Base-by-base conservation (phyloP, 1,140 invertebrate species). In the Macrotrachela quadricornifera region DNA sequence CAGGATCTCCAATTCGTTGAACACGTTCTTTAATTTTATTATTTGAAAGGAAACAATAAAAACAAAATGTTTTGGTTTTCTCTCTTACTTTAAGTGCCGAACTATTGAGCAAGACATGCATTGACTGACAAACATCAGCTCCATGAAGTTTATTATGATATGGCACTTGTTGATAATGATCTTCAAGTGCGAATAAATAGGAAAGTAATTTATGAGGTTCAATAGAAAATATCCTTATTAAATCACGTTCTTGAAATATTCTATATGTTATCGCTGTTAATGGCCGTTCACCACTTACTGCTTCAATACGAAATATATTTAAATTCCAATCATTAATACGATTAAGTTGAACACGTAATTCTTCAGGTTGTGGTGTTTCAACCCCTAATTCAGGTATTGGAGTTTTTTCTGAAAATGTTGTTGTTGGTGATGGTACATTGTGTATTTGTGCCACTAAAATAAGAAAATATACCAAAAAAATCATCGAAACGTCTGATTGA, bases 161-260 rank as follows among this genome's bases (percentile, higher is more conserved):
- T 49, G 69, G 67, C 30, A 63, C 62, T 17, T 59, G 50, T 57
- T 87, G 78, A 71, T 99, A 99, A 71, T 96, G 88, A 71, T 94
- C 88, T 73, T 97, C 92, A 57, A 99, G 75, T 51, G 90, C 92
- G 76, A 90, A 82, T 71, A 95, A 79, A 72, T 92, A 96, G 54
- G 82, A 85, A 61, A 97, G 76, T 68, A 96, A 81, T 50, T 81
- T 90, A 69, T 18, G 41, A 12, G 39, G 77, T 55, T 85, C 82
- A 68, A 97, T 96, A 71, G 91, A 82, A 67, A 97, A 82, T 47
- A 81, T 80, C 67, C 85, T 86, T 8, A 90, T 71, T 60, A 92
- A 72, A 63, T 88, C 83, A 59, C 86, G 77, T 68, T 81, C 82
- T 76, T 86, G 77, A 44, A 54, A 54, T 38, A 54, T 49, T 11